Conservation (phyloP, 2,113 vertebrate genomes). For the Sorex araneus region DNA sequence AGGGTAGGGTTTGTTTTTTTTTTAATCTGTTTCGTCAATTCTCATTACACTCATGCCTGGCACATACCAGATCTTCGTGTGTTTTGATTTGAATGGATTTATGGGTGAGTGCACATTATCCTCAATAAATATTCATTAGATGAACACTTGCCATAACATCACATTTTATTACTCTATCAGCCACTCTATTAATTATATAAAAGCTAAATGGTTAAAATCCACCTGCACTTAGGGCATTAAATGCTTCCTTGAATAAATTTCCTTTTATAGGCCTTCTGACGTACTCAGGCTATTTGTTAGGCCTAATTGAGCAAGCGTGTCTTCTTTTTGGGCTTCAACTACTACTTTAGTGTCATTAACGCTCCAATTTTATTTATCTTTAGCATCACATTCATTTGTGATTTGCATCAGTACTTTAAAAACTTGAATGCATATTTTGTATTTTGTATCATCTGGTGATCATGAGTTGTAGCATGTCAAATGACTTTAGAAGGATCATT, state of each 20-base stretch:
- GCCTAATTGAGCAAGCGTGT: constrained; percentile 29
- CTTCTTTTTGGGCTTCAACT: constrained; percentile 40
- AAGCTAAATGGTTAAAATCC: constrained; percentile 3
- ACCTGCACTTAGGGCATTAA: not conserved
- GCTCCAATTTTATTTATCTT: constrained; percentile 53
- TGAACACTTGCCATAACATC: not conserved
- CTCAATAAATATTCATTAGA: not conserved
- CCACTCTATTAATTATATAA: not conserved
- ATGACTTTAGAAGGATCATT: constrained; percentile 8
- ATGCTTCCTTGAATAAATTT: not conserved
- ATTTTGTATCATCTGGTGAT: not conserved
- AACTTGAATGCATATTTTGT: not conserved
- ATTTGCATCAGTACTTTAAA: constrained; percentile 26
- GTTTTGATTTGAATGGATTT: not conserved
- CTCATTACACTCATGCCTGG: not conserved
- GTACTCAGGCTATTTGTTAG: constrained; percentile 17
- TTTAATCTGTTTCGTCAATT: not conserved
- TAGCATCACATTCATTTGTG: not conserved
- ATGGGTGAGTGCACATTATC: not conserved
- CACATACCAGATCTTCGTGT: not conserved
- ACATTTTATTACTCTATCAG: not conserved
- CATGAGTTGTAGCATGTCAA: not conserved
- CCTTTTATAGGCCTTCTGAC: not conserved
- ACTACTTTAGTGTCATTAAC: constrained; percentile 22
- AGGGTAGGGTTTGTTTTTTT: not conserved